Conservation (phyloP, 2,797 vertebrate species). For the Gallinago solitaria region DNA sequence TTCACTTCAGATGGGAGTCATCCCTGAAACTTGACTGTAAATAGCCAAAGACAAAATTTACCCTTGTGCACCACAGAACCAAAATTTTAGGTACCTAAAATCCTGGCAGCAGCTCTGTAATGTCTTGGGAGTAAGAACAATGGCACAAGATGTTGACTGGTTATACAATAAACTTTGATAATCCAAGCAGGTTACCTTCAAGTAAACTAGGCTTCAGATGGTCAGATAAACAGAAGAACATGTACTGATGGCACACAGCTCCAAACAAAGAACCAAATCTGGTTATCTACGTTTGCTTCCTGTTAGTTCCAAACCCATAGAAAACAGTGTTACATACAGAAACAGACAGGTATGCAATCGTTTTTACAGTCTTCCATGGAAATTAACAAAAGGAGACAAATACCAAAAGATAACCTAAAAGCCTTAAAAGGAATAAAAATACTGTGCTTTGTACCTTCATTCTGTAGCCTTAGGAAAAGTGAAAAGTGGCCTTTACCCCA, state of each 20-base stretch:
- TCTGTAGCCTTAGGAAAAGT: background rate
- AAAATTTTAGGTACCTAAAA: background rate
- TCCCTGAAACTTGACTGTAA: background rate
- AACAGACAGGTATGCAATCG: background rate
- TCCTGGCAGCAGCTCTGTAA: background rate
- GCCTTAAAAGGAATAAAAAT: constrained; percentile 3
- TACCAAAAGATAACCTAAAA: constrained; percentile 41
- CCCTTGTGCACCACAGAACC: background rate
- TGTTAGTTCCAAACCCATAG: background rate
- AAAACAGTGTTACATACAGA: background rate
- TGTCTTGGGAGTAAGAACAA: background rate
- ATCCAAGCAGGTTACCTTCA: background rate
- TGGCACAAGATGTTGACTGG: background rate
- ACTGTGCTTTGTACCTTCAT: background rate
- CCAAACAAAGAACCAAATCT: background rate
- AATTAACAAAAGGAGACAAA: background rate
- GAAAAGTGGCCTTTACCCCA: background rate
- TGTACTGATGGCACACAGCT: background rate
- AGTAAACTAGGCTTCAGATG: background rate
- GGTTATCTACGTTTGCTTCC: background rate
- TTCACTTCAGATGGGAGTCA: background rate
- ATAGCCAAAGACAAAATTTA: background rate
- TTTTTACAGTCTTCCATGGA: background rate
- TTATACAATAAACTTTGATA: background rate
- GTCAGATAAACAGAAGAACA: background rate